Base-by-base conservation (phyloP, 2,888 invertebrate genomes). In the Podotricha telesiphe region DNA sequence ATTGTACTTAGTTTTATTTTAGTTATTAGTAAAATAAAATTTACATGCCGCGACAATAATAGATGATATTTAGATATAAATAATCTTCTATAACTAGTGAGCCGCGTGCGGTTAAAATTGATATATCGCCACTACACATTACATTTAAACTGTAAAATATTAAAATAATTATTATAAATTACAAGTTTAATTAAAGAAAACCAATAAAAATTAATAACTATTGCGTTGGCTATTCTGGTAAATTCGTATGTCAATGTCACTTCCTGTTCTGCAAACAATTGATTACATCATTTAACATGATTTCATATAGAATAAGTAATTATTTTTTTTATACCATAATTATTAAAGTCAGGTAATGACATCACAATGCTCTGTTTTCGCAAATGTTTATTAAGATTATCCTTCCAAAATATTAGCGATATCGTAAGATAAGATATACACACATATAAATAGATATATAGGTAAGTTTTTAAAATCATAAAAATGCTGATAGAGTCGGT, bases 341-440 rank as follows among this genome's bases (percentile, higher is more conserved):
- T 28, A 4, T 20, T 13, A 10, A 15, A 40, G 15, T 13, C 19
- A 4, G 4, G 3, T 34, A 10, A 37, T 56, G 34, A 28, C 19
- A n/a, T 45, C 64, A 64, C 11, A 15, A 17, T 37, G 42, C 40
- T 22, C 50, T 62, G n/a, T 67, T 58, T 65, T 65, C 62, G 45
- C 66, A 66, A 68, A 59, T 65, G 22, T 55, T 58, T 68, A 67
- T 64, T 68, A 70, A 68, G 74, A 68, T 72, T 75, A 73, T 73
- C 73, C 42, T 42, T 45, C 61, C 28, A 70, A 69, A 71, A 64
- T 50, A 59, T 63, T 48, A 67, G 45, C 15, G 68, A 67, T 69
- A 71, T 67, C 37, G 51, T 47, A 34, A 70, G 75, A 75, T 75
- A 73, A 75, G 74, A 74, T 72, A 55, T 73, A 56, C 56, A 19